phyloP scores from a whole-genome alignment of 2,113 vertebrate species.

The Silurus asotus region DNA sequence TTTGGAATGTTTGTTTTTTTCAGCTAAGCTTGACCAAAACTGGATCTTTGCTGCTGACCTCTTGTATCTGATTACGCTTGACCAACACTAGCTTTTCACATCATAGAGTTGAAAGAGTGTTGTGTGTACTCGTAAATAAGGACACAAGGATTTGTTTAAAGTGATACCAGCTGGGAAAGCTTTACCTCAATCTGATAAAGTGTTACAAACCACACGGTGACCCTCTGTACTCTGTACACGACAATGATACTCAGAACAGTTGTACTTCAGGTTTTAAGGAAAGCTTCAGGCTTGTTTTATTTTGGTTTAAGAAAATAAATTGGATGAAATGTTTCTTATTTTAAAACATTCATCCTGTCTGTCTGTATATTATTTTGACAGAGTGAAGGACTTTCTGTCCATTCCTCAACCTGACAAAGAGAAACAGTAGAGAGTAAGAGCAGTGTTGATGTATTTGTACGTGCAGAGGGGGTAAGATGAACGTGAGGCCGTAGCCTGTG shows the following conservation, averaged over 20 bases:
- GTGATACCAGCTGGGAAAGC: slow-evolving; percentile 30
- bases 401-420: not conserved
- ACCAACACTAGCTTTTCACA: slow-evolving; percentile 28
- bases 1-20: slow-evolving; percentile 14
- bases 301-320: not conserved
- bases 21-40: slow-evolving; percentile 14
- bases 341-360: not conserved
- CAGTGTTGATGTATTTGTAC: slow-evolving; percentile 14
- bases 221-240: not conserved
- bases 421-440: slow-evolving; percentile 47
- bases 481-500: slow-evolving; percentile 9
- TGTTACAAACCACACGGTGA: not conserved
- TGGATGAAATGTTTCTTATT: not conserved
- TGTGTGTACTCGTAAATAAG: slow-evolving; percentile 18
- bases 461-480: slow-evolving; percentile 13
- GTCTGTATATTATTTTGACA: not conserved
- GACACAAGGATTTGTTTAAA: slow-evolving; percentile 43
- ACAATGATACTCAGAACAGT: not conserved
- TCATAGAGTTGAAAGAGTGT: slow-evolving; percentile 14
- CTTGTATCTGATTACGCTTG: slow-evolving; percentile 18
- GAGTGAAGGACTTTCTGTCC: not conserved
- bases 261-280: not conserved
- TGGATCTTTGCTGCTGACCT: slow-evolving; percentile 28
- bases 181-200: not conserved
- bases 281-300: not conserved